phyloP scores from a whole-genome alignment of 2,888 invertebrate genomes.

The Macrophya alboannulata region DNA sequence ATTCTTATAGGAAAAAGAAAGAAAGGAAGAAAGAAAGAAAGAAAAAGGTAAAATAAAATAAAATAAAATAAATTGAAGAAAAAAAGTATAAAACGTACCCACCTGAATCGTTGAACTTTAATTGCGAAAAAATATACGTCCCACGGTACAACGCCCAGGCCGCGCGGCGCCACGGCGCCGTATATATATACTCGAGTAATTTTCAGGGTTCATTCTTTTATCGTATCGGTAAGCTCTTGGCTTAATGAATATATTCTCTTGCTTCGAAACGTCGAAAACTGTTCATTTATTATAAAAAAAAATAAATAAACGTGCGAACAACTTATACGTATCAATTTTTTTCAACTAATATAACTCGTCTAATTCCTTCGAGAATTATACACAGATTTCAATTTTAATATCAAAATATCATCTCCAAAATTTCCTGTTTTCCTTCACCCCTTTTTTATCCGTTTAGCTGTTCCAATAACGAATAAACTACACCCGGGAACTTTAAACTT shows the following conservation, averaged over 20 bases:
- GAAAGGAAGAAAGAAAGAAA: neutral
- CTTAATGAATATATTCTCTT: constrained; percentile 3
- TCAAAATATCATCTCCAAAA: neutral
- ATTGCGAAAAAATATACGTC: neutral
- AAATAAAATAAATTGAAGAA: neutral
- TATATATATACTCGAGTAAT: neutral
- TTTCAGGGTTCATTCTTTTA: neutral
- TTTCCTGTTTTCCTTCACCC: neutral
- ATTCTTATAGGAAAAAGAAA: neutral
- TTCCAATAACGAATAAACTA: constrained; percentile 3
- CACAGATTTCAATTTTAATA: neutral
- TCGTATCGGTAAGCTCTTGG: neutral
- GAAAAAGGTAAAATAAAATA: neutral
- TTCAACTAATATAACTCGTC: neutral
- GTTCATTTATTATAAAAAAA: neutral
- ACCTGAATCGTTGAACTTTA: constrained; percentile 10
- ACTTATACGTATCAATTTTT: neutral
- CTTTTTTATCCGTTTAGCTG: too few species aligned
- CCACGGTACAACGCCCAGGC: neutral
- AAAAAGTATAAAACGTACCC: neutral
- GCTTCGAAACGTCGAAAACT: neutral
- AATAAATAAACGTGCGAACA: neutral
- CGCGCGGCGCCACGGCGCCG: neutral
- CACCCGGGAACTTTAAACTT: too few species aligned
- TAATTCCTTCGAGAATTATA: neutral